Conservation (phyloP, 2,888 invertebrate species). For the Cetonia aurata region DNA sequence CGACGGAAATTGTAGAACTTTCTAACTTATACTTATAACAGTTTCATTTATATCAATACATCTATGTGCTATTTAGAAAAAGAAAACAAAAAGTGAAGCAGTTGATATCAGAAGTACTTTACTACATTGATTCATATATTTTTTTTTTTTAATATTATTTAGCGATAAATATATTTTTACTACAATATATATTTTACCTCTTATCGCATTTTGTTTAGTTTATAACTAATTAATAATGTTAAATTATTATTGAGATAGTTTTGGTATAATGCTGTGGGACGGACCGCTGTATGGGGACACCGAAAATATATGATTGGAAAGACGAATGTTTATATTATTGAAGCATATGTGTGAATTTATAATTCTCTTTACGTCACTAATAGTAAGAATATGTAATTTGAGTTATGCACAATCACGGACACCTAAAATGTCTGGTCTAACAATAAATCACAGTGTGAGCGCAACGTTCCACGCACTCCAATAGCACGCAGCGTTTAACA, state of each 20-base stretch:
- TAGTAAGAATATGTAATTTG: no score
- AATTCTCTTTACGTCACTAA: no score
- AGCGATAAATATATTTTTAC: slow-evolving; percentile 33
- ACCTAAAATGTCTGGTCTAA: no score
- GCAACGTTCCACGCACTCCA: no score
- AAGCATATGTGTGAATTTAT: slow-evolving; percentile 43
- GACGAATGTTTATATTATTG: slow-evolving; percentile 43
- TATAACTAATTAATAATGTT: slow-evolving; percentile 22
- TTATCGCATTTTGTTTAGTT: slow-evolving; percentile 31
- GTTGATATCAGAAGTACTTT: slow-evolving; percentile 10
- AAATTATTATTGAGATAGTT: slow-evolving; percentile 44
- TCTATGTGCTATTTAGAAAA: slow-evolving; percentile 13
- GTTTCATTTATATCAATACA: slow-evolving; percentile 34
- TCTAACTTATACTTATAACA: slow-evolving; percentile 33
- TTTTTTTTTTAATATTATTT: slow-evolving; percentile 38
- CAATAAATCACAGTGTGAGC: no score
- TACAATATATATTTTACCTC: background rate
- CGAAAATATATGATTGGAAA: background rate
- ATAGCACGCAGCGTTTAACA: no score
- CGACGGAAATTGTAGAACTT: slow-evolving; percentile 88
- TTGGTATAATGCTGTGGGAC: slow-evolving; percentile 37
- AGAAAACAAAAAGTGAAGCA: background rate
- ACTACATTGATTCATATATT: slow-evolving; percentile 20
- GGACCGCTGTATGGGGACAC: slow-evolving; percentile 33
- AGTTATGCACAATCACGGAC: no score